Evolutionary conservation across 2,113 vertebrate species (phyloP), one percentile per base, ranked within the genome.

Genomic region (Seriola aureovittata): DNA sequence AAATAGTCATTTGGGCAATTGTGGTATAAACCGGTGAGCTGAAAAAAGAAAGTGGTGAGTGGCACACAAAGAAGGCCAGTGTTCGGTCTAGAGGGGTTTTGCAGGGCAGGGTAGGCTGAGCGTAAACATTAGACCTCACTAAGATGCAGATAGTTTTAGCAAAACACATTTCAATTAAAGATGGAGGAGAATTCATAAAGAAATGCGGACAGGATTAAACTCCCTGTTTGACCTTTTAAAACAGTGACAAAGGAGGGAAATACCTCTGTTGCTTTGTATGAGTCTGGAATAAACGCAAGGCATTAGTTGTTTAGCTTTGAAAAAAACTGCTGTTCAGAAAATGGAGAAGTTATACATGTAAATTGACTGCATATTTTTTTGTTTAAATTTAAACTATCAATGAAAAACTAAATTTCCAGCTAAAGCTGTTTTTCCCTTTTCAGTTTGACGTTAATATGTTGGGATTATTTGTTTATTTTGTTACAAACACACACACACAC

Each of bases 61-160:
- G 8, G 59, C 69, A 54, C 82, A 90, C 89, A 93, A 92, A 93
- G 85, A 88, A 59, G 75, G 63, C 78, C 87, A 85, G 79, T 93
- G 84, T 92, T 84, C 71, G 32, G 66, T 21, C n/a, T 5, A 5
- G 54, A 81, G 78, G 82, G 63, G 71, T 29, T 73, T 54, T 23
- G 32, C 71, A 62, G 81, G 72, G 80, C 74, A 72, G 80, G 81
- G 59, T 44, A 66, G 57, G 64, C 84, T 75, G 70, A 86, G 85
- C 55, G 85, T 80, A 92, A 91, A 93, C 88, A 91, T 81, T 57
- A 75, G 74, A 79, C 21, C 74, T 76, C 46, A 36, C 44, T 57
- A 55, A 74, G 75, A 78, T 58, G 65, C 63, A 80, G 71, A 63
- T 23, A 66, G 52, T 68, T 81, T 59, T 19, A 50, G 44, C 36